Evolutionary conservation across 2,113 vertebrate genomes (phyloP).

Genomic region (Polypterus senegalus): DNA sequence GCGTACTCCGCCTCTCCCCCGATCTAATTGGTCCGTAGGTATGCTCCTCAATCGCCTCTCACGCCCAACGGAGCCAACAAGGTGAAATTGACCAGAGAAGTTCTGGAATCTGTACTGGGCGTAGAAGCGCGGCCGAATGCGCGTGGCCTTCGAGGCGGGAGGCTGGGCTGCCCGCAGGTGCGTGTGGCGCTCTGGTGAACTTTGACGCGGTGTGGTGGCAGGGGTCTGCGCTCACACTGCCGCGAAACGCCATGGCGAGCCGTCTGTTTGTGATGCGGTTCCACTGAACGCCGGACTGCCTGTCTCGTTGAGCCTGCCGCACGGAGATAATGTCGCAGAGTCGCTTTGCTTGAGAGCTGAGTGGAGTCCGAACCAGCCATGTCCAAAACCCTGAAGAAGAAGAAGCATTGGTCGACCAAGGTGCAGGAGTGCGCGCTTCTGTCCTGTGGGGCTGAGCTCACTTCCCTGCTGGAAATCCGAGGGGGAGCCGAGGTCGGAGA

Average conservation of each 20-base stretch:
- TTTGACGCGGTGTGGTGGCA: not conserved
- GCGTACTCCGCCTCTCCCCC: conserved; percentile 2
- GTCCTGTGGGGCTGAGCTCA: conserved; percentile 65
- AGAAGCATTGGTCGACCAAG: conserved; percentile 86
- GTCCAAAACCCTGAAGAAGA: conserved; percentile 90
- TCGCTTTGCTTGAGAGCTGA: conserved; percentile 25
- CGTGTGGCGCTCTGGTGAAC: not conserved
- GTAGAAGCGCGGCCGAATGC: not conserved
- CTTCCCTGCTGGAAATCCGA: conserved; percentile 54
- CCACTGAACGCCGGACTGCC: not conserved
- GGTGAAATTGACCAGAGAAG: conserved; percentile 43
- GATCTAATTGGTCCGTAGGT: conserved; percentile 32
- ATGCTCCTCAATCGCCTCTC: not conserved
- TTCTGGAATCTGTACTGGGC: conserved; percentile 35
- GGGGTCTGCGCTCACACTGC: not conserved
- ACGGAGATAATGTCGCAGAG: conserved; percentile 14
- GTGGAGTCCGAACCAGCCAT: conserved; percentile 36
- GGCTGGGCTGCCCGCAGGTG: too few relatives aligned
- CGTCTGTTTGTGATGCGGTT: not conserved
- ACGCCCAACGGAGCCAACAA: conserved; percentile 27
- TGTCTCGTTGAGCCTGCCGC: not conserved
- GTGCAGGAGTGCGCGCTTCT: conserved; percentile 73
- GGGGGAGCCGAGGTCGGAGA: conserved; percentile 84
- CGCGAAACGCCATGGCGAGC: not conserved
- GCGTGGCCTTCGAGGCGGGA: not conserved